phyloP scores from a whole-genome alignment of 2,797 vertebrate species.

The Aplochiton taeniatus region DNA sequence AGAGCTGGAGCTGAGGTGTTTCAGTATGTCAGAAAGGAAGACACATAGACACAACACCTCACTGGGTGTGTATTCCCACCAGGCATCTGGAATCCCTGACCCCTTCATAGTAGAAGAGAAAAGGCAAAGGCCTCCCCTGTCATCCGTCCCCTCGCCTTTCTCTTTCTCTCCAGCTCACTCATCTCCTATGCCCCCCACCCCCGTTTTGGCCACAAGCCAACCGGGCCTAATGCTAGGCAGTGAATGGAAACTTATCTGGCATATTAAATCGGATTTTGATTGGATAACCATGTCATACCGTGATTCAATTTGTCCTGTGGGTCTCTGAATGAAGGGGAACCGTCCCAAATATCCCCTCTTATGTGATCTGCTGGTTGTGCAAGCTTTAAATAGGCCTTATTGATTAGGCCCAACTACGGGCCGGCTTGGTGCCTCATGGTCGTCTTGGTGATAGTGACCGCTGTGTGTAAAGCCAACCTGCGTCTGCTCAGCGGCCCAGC shows the following conservation, averaged over 20 bases:
- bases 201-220: conserved; percentile 8
- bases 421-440: too few relatives aligned
- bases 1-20: too few relatives aligned
- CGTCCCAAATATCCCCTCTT: conserved; percentile 25
- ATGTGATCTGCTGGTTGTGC: neutral
- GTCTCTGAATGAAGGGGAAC: conserved; percentile 10
- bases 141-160: neutral
- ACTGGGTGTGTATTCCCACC: too few relatives aligned
- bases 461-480: neutral
- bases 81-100: too few relatives aligned
- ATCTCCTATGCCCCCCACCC: conserved; percentile 11
- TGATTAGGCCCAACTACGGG: too few relatives aligned
- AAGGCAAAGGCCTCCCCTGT: too few relatives aligned
- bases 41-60: too few relatives aligned
- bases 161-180: conserved; percentile 6
- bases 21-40: too few relatives aligned
- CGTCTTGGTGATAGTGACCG: neutral
- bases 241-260: conserved; percentile 34
- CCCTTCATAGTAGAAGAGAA: too few relatives aligned
- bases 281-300: conserved; percentile 44
- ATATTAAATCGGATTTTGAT: conserved; percentile 45
- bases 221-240: conserved; percentile 46
- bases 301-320: conserved; percentile 41
- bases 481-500: neutral
- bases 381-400: too few relatives aligned